Evolutionary conservation across 1,140 invertebrate species (phyloP).

Genomic region (Holotrichia oblita): DNA sequence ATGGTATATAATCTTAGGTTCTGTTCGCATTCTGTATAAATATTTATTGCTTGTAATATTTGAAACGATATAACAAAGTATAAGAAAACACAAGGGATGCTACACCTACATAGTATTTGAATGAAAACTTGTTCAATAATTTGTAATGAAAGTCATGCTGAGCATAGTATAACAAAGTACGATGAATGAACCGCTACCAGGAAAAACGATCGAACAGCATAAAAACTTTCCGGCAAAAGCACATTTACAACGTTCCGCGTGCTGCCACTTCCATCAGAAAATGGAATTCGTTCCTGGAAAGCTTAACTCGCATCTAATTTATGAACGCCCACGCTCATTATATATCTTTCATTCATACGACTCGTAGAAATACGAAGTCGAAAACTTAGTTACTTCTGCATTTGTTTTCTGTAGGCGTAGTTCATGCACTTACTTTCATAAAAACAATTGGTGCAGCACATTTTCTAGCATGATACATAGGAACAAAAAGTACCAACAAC

Average conservation of each 20-base stretch:
- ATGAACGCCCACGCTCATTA: not conserved
- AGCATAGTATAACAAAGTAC: not conserved
- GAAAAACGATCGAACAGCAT: slow-evolving; percentile 5
- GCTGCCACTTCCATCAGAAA: not conserved
- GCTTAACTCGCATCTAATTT: not conserved
- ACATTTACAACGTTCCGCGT: not conserved
- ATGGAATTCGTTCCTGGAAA: not conserved
- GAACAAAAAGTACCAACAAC: too few relatives aligned
- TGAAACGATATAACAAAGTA: too few relatives aligned
- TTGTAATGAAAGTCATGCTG: not conserved
- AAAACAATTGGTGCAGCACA: too few relatives aligned
- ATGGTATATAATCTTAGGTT: too few relatives aligned
- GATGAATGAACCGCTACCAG: not conserved
- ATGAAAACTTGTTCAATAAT: not conserved
- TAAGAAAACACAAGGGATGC: too few relatives aligned
- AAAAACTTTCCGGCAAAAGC: not conserved
- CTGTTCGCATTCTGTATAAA: too few relatives aligned
- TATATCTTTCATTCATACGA: not conserved
- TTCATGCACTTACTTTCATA: too few relatives aligned
- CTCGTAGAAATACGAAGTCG: not conserved
- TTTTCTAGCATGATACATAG: too few relatives aligned
- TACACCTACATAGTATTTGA: too few relatives aligned
- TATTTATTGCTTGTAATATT: too few relatives aligned
- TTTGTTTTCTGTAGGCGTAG: too few relatives aligned
- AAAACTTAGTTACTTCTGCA: too few relatives aligned